These are phyloP conservation scores for Petrocephalus zakoni DNA, from an alignment of 2,113 vertebrate genomes.

Conservation along the genomic window DNA sequence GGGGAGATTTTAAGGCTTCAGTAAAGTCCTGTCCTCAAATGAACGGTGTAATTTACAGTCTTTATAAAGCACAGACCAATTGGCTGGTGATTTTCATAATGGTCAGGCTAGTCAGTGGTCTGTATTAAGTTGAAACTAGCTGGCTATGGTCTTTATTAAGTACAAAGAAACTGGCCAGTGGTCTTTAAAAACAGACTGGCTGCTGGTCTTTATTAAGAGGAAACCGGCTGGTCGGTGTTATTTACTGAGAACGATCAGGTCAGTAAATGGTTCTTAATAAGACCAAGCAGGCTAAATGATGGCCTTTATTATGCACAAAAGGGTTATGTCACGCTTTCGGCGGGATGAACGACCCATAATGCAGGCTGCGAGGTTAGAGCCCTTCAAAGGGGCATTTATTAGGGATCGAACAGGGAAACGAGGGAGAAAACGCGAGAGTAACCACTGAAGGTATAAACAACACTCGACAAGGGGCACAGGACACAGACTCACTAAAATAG, in stretches of 20 bases:
- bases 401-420: too few species aligned
- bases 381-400: too few species aligned
- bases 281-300: background rate
- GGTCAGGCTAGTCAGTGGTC: background rate
- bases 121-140: background rate
- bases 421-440: too few species aligned
- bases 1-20: slow-evolving; percentile 26
- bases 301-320: background rate
- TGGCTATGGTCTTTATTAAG: background rate
- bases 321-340: too few species aligned
- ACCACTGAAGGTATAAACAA: too few species aligned
- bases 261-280: background rate
- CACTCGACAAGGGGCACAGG: too few species aligned
- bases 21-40: background rate
- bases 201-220: background rate
- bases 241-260: background rate
- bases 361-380: too few species aligned
- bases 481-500: too few species aligned
- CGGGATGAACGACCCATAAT: too few species aligned
- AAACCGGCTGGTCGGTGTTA: background rate
- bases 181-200: background rate
- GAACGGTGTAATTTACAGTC: background rate
- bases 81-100: background rate
- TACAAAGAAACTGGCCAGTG: background rate
- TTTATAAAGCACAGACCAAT: background rate